Base-by-base conservation (phyloP, 2,113 vertebrate genomes). In the Acanthochromis polyacanthus region DNA sequence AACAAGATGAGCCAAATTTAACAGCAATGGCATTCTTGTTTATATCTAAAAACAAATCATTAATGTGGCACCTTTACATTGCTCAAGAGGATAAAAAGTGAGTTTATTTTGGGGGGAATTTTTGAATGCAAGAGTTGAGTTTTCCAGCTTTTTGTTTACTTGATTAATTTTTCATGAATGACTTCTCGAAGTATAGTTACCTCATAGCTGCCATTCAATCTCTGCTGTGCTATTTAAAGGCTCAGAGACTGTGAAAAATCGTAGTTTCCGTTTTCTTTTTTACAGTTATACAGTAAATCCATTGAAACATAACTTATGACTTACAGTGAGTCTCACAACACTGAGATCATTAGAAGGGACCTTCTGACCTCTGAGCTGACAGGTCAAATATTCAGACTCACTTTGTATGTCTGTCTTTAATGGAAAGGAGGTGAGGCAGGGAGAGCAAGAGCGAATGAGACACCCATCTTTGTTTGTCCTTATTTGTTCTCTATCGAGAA, bases 401-500 rank as follows among this genome's bases (percentile, higher is more conserved):
- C 1, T 50, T 20, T 46, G 55, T 75, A 6, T 50, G 7, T 69
- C 58, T 50, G 7, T 69, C 58, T 70, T 40, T n/a, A 14, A 4
- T 43, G 12, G 23, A 56, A 45, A 56, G 15, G 25, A 36, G 52
- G 28, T 9, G 20, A 68, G 52, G 14, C 25, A 43, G 55, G 4
- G 6, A 67, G 43, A 64, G 11, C 25, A 64, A 40, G 23, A 51
- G 61, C 67, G 76, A 87, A 83, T 38, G 72, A 85, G 20, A 67
- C 68, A 36, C 28, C 60, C 50, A 14, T 75, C 43, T 62, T 75
- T 83, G 57, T 82, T 70, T 48, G 63, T 86, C 64, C 45, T 75
- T 5, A 16, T 82, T 70, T 57, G 51, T 77, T 77, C 71, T 75
- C 83, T 70, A 15, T 55, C 0, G 88, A 73, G 78, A 77, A 73